Evolutionary conservation across 2,797 vertebrate genomes (phyloP).

Genomic region (Thunnus albacares): DNA sequence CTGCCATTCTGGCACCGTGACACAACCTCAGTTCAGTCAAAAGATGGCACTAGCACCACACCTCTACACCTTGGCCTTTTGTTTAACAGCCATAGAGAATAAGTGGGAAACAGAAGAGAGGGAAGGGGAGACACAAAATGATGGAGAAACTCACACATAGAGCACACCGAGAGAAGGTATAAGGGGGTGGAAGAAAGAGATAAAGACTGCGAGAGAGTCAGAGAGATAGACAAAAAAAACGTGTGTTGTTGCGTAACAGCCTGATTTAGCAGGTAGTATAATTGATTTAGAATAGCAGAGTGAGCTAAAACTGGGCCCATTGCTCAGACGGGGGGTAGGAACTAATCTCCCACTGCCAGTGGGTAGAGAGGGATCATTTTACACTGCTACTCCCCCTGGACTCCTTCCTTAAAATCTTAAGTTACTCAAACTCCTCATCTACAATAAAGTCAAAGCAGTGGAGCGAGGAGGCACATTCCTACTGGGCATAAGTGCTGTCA

Average conservation of each 20-base stretch:
- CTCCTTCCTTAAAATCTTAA: constrained; percentile 59
- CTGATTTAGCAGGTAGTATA: constrained; percentile 64
- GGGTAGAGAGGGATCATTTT: constrained; percentile 61
- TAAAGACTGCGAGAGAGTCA: constrained; percentile 8
- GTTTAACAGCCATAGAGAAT: constrained; percentile 21
- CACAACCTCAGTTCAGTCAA: constrained; percentile 67
- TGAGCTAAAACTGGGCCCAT: constrained; percentile 62
- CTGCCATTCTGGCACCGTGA: constrained; percentile 22
- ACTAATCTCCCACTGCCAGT: constrained; percentile 63
- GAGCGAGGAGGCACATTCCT: constrained; percentile 54
- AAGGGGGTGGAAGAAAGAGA: not conserved
- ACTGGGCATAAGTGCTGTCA: constrained; percentile 61
- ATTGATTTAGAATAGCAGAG: constrained; percentile 71
- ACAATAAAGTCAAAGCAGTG: constrained; percentile 57
- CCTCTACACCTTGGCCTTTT: constrained; percentile 43
- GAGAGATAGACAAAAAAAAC: constrained; percentile 32
- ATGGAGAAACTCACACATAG: constrained; percentile 37
- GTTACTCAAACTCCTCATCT: constrained; percentile 57
- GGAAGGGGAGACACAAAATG: constrained; percentile 1
- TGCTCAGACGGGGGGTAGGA: constrained; percentile 60
- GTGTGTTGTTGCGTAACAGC: constrained; percentile 46
- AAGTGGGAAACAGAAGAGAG: not conserved
- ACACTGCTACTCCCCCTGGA: constrained; percentile 45
- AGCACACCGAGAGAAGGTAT: constrained; percentile 23
- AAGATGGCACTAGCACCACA: constrained; percentile 77